A percentile compares a stretch with the other conserved stretches of the same genome.
Evolutionary conservation across 2,113 vertebrate species (phyloP).

Genomic region (Cnemophilus loriae): DNA sequence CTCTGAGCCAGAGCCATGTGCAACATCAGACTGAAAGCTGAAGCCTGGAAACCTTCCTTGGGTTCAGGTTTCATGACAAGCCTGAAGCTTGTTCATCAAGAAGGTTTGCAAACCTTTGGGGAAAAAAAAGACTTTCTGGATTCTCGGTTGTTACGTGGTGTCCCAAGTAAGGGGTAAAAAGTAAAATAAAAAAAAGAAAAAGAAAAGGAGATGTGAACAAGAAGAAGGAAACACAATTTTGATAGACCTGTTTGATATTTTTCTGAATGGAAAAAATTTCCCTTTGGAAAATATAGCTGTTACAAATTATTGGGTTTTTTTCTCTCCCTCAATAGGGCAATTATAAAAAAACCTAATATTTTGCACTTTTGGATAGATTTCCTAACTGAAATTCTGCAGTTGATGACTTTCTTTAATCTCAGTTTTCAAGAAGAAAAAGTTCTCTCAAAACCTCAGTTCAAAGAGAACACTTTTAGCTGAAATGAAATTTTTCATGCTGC

Average conservation of each 20-base stretch:
- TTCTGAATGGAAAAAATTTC: not conserved
- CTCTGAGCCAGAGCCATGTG: conserved; percentile 28
- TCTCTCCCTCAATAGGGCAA: not conserved
- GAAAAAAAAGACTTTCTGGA: not conserved
- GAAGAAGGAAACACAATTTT: not conserved
- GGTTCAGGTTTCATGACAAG: conserved; percentile 36
- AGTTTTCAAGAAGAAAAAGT: not conserved
- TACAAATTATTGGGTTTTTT: not conserved
- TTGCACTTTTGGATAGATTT: not conserved
- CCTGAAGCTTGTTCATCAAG: not conserved
- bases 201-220: not conserved
- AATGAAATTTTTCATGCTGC: not conserved
- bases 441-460: conserved; percentile 3
- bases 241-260: not conserved
- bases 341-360: not conserved
- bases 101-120: not conserved
- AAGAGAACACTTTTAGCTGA: not conserved
- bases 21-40: conserved; percentile 29
- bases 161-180: not conserved
- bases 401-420: conserved; percentile 19
- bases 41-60: conserved; percentile 52
- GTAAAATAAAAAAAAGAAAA: not conserved
- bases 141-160: not conserved
- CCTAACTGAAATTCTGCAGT: not conserved
- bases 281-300: not conserved